Evolutionary conservation across 2,797 vertebrate species (phyloP).

Genomic region (Crenuchus spilurus): DNA sequence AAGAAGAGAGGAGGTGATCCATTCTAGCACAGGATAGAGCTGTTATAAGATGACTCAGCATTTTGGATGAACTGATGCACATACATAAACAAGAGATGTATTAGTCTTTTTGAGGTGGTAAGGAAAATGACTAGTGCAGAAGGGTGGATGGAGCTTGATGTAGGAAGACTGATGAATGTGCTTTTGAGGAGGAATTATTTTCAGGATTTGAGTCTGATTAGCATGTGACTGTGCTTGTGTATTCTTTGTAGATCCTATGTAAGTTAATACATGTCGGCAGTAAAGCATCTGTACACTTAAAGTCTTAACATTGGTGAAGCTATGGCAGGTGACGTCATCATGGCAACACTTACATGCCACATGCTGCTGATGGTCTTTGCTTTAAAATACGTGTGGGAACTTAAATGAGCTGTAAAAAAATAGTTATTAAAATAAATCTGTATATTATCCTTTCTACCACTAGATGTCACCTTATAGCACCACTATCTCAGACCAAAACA

Average conservation of each 20-base stretch:
- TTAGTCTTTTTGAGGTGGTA: neutral
- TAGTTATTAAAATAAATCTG: too few relatives aligned
- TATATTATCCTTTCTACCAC: too few relatives aligned
- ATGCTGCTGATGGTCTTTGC: too few relatives aligned
- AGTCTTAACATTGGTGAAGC: too few relatives aligned
- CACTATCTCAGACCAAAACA: too few relatives aligned
- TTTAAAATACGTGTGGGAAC: too few relatives aligned
- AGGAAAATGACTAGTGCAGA: neutral
- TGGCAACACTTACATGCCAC: too few relatives aligned
- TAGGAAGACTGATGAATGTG: neutral
- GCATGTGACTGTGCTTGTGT: constrained; percentile 1
- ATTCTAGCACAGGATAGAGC: neutral
- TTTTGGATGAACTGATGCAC: neutral
- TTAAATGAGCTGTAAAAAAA: too few relatives aligned
- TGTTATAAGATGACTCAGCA: neutral
- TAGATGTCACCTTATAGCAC: too few relatives aligned
- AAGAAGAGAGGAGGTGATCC: neutral
- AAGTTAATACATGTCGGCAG: neutral
- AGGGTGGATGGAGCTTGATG: too few relatives aligned
- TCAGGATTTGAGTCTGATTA: neutral
- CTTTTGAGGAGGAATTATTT: constrained; percentile 2
- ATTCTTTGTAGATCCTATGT: neutral
- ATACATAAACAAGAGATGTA: neutral
- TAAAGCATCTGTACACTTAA: too few relatives aligned
- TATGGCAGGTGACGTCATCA: too few relatives aligned